Base-by-base conservation (phyloP, 2,113 vertebrate genomes). In the Eclectus roratus region DNA sequence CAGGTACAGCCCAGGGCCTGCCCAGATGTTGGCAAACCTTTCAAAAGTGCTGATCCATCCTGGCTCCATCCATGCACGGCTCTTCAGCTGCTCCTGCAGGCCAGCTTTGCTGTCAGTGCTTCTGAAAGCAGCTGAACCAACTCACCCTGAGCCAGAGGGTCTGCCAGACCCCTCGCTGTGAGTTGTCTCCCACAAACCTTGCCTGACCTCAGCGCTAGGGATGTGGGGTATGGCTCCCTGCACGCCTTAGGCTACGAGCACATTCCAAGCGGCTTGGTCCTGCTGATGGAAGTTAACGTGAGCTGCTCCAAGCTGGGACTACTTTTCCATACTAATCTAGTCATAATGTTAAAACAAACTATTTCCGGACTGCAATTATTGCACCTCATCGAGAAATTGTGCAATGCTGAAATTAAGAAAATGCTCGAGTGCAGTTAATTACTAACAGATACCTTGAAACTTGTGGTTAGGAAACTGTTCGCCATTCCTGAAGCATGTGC, bases 371-470 rank as follows among this genome's bases (percentile, higher is more conserved):
- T 80, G 90, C 94, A 97, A 95, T 97, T 95, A 96, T 90, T 88
- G 80, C 95, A 97, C 93, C 94, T 96, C 90, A 25, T 80, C 79
- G 92, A 94, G 92, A 72, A 87, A 88, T 35, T 70, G 93, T 78
- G 72, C 78, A 43, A 93, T 65, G 66, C 88, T 85, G 89, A 85
- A 94, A 96, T 97, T 95, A 96, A 87, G 79, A 78, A 49, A 96
- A 93, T 85, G 78, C 83, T 81, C 2, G 0, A 86, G 73, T 33
- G 65, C 88, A 63, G 94, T 96, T 98, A 97, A 98, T 97, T 98
- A 94, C 86, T 97, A 97, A 96, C 98, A 98, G 97, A 92, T 91
- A 92, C 83, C 79, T 96, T 93, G 84, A 93, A 96, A 89, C 73
- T 89, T 96, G 96, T 3, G 95, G 96, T 93, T 96, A 87, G 94